Conservation (phyloP, 1,140 invertebrate genomes). For the Battus philenor region DNA sequence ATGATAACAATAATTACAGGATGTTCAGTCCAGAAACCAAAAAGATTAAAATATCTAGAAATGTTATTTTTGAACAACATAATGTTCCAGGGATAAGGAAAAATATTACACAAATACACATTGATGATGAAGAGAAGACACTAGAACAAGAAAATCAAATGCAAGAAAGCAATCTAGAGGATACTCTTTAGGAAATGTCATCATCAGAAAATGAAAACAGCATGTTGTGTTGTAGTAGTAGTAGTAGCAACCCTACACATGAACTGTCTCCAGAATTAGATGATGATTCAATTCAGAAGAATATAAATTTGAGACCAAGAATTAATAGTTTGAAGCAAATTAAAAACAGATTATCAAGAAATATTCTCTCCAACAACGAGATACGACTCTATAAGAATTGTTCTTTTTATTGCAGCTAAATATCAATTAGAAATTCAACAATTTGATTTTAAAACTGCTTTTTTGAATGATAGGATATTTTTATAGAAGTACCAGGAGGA, state of each 20-base stretch:
- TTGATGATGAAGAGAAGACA: background rate
- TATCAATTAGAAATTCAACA: conserved; percentile 46
- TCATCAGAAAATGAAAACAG: conserved; percentile 16
- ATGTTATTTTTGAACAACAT: conserved; percentile 33
- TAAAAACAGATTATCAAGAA: conserved; percentile 55
- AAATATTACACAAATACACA: conserved; percentile 19
- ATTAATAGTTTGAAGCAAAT: conserved; percentile 24
- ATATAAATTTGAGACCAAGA: conserved; percentile 20
- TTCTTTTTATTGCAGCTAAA: conserved; percentile 45
- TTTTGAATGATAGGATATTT: conserved; percentile 54
- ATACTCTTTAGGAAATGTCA: background rate
- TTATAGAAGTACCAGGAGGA: conserved; percentile 45
- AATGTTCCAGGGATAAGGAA: conserved; percentile 18
- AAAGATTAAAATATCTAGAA: conserved; percentile 29
- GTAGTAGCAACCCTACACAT: conserved; percentile 15
- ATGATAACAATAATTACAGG: conserved; percentile 26
- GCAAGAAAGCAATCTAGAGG: no score
- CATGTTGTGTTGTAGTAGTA: conserved; percentile 8
- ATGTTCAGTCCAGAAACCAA: conserved; percentile 25
- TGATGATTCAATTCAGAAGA: background rate
- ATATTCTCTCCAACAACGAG: conserved; percentile 58
- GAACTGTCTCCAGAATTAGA: conserved; percentile 18
- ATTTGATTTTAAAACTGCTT: conserved; percentile 69
- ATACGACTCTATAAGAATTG: conserved; percentile 50
- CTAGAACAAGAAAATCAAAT: conserved; percentile 6